Evolutionary conservation across 2,888 invertebrate species (phyloP).

Genomic region (Gnatocerus cornutus): DNA sequence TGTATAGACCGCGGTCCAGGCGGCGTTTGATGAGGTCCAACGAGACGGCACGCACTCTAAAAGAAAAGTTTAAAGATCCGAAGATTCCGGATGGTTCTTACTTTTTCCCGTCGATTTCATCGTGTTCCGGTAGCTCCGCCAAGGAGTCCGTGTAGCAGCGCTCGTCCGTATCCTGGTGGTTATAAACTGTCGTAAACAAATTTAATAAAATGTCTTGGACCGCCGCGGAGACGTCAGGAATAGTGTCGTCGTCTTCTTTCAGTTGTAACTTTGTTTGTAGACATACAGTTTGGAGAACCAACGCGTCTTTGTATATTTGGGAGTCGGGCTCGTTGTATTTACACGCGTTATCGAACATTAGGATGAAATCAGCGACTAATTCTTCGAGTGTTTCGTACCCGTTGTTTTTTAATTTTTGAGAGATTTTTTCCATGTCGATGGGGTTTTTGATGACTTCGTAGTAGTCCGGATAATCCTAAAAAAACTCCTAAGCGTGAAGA

Average conservation of each 20-base stretch:
- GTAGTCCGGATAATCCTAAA: slow-evolving; percentile 94
- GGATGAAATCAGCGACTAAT: slow-evolving; percentile 88
- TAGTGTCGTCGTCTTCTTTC: slow-evolving; percentile 85
- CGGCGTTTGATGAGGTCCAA: slow-evolving; percentile 95
- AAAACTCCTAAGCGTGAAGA: neutral
- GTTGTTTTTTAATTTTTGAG: slow-evolving; percentile 85
- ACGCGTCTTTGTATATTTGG: slow-evolving; percentile 96
- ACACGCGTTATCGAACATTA: slow-evolving; percentile 98
- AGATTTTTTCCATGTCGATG: slow-evolving; percentile 96
- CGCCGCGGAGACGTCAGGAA: slow-evolving; percentile 91
- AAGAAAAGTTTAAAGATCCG: slow-evolving; percentile 49
- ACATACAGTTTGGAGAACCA: slow-evolving; percentile 92
- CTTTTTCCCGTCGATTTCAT: slow-evolving; percentile 81
- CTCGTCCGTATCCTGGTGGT: slow-evolving; percentile 97
- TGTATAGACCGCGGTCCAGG: slow-evolving; percentile 93
- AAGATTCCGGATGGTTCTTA: slow-evolving; percentile 61
- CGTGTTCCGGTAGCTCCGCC: slow-evolving; percentile 93
- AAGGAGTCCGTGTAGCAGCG: slow-evolving; percentile 97
- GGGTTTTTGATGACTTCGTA: slow-evolving; percentile 98
- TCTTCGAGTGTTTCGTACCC: slow-evolving; percentile 89
- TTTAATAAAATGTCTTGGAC: slow-evolving; percentile 93
- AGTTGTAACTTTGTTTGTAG: slow-evolving; percentile 93
- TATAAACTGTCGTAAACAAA: slow-evolving; percentile 94
- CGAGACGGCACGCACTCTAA: slow-evolving; percentile 86
- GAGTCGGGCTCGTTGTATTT: slow-evolving; percentile 98